phyloP scores from a whole-genome alignment of 2,797 vertebrate genomes.

The Acanthornis magna region DNA sequence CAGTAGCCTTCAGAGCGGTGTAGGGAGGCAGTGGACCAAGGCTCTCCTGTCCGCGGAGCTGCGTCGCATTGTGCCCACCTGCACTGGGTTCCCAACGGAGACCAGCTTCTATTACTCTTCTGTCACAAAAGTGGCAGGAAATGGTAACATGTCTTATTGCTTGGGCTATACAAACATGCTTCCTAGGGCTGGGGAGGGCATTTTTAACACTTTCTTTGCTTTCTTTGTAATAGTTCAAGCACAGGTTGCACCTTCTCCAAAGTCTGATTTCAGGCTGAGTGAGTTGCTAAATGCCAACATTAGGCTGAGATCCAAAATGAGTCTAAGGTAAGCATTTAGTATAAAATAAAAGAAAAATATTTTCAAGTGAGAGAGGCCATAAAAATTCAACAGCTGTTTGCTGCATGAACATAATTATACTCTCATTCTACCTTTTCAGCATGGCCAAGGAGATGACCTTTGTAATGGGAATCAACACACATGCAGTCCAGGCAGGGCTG shows the following conservation, averaged over 20 bases:
- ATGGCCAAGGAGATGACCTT: slow-evolving; percentile 77
- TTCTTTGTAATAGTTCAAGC: slow-evolving; percentile 67
- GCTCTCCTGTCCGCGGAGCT: slow-evolving; percentile 60
- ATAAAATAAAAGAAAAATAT: not conserved
- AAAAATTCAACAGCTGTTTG: not conserved
- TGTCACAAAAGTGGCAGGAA: slow-evolving; percentile 31
- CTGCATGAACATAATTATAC: not conserved
- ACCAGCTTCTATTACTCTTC: slow-evolving; percentile 55
- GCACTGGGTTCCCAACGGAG: slow-evolving; percentile 51
- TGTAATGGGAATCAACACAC: slow-evolving; percentile 80
- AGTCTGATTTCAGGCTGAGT: slow-evolving; percentile 68
- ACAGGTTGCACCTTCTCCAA: slow-evolving; percentile 70
- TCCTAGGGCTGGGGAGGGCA: not conserved
- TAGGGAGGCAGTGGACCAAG: slow-evolving; percentile 60
- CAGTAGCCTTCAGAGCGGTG: slow-evolving; percentile 41
- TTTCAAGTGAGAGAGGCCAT: not conserved
- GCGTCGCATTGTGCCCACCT: slow-evolving; percentile 38
- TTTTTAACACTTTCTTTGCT: not conserved
- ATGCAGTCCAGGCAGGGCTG: slow-evolving; percentile 75
- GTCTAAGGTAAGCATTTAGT: slow-evolving; percentile 72
- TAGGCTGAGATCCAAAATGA: slow-evolving; percentile 73
- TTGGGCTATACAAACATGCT: not conserved
- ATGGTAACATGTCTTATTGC: not conserved
- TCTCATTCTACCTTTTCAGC: slow-evolving; percentile 55
- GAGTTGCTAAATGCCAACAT: slow-evolving; percentile 77